Base-by-base conservation (phyloP, 1,140 invertebrate genomes). In the Aphidius gifuensis region DNA sequence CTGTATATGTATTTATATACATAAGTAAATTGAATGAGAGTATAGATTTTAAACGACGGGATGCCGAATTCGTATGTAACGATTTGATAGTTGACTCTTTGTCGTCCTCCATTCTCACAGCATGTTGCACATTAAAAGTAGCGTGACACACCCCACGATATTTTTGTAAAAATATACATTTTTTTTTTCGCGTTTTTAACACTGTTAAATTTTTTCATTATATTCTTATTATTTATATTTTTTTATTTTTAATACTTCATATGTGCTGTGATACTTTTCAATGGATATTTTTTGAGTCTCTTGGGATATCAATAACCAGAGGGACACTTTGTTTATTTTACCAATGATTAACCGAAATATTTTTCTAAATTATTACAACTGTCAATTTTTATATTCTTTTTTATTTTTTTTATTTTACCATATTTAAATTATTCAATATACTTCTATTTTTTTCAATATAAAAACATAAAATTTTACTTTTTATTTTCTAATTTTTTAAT, bases 261-360 rank as follows among this genome's bases (percentile, higher is more conserved):
- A 32, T 32, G 23, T 32, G 23, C 23, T 32, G 4, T 32, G 4
- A 32, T 32, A 32, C 23, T 32, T 32, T 32, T 32, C 23, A 32
- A 32, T 32, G 23, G 1, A 32, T 32, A 32, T 32, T 32, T 32
- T 32, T 32, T 16, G 16, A 32, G 23, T 32, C 23, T 2, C 23
- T 32, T 32, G 23, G 4, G 4, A 32, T 32, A 32, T 32, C 21
- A 39, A 51, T 11, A 51, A 49, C 48, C 48, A 49, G 21, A 9
- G 48, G 23, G 47, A 43, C 32, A 59, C 58, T 59, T 59, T 59
- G 58, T 59, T 59, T 59, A 59, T 59, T 45, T 59, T 46, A 42
- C 11, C 3, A 46, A 59, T 59, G 46, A 59, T 59, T 59, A 48
- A 59, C 50, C 16, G n/a, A 16, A 1, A 4, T 16, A 50, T 59